Percentiles rank a stretch among this genome's conserved stretches.
phyloP scores from a whole-genome alignment of 2,888 invertebrate species.

The Luperina nickerlii region DNA sequence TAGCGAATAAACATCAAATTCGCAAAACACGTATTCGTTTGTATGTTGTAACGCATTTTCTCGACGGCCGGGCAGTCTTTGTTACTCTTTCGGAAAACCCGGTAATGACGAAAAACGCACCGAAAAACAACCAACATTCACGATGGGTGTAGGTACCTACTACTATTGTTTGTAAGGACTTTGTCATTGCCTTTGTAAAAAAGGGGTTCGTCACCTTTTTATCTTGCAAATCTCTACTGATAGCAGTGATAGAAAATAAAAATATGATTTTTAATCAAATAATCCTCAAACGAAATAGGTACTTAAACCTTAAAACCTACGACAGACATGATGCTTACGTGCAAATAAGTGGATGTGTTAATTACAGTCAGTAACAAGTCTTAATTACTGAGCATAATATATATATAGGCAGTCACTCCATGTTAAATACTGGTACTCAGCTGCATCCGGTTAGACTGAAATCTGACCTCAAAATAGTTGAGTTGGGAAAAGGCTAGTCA shows the following conservation, averaged over 20 bases:
- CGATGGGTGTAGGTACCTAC: not conserved
- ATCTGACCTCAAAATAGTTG: too few relatives aligned
- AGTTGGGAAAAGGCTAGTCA: too few relatives aligned
- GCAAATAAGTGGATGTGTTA: not conserved
- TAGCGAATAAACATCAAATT: not conserved
- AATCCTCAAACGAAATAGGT: not conserved
- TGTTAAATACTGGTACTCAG: too few relatives aligned
- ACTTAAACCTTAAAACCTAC: not conserved
- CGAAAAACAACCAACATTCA: not conserved
- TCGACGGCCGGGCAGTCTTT: not conserved
- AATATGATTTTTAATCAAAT: conserved; percentile 7
- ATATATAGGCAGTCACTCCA: too few relatives aligned
- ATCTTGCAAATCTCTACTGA: not conserved
- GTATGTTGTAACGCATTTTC: not conserved
- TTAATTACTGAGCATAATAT: not conserved
- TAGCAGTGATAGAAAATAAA: conserved; percentile 14
- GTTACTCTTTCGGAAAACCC: not conserved
- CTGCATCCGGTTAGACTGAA: too few relatives aligned
- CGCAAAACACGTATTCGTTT: not conserved
- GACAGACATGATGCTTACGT: not conserved
- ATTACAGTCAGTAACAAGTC: not conserved
- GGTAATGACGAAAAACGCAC: not conserved
- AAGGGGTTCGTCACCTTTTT: not conserved
- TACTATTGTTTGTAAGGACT: not conserved
- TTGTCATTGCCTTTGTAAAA: conserved; percentile 9